phyloP scores from a whole-genome alignment of 1,140 invertebrate species.

The Ooceraea biroi region DNA sequence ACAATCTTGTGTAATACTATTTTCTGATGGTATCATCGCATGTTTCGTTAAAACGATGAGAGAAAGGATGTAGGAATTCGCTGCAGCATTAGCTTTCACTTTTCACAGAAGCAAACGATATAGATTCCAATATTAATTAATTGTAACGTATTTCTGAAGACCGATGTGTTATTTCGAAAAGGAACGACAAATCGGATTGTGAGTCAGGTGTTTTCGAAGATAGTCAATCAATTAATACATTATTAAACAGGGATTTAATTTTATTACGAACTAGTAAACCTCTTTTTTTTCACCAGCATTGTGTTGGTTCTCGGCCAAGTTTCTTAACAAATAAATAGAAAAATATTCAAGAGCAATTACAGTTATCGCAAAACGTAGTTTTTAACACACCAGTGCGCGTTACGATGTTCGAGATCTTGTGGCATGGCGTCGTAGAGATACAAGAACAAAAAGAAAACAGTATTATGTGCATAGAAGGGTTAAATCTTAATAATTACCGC shows the following conservation, averaged over 20 bases:
- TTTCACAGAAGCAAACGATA: too few relatives aligned
- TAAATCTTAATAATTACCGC: constrained; percentile 15
- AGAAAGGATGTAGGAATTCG: too few relatives aligned
- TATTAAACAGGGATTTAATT: too few relatives aligned
- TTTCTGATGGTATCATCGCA: too few relatives aligned
- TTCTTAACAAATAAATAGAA: neutral
- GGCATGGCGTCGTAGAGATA: neutral
- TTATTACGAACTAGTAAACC: too few relatives aligned
- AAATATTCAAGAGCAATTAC: neutral
- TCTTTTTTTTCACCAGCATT: neutral
- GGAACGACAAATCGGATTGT: neutral
- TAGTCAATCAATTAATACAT: too few relatives aligned
- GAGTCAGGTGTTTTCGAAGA: too few relatives aligned
- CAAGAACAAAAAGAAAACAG: neutral
- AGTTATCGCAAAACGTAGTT: neutral
- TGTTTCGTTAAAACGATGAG: too few relatives aligned
- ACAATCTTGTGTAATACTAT: too few relatives aligned
- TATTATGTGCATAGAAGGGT: neutral
- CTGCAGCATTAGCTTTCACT: too few relatives aligned
- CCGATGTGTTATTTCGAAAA: neutral
- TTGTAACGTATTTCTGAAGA: too few relatives aligned
- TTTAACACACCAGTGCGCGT: neutral
- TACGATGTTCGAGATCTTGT: neutral
- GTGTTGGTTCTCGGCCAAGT: neutral
- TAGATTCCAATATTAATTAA: too few relatives aligned